phyloP scores from a whole-genome alignment of 1,140 invertebrate genomes.

The Conopomorpha cramerella region DNA sequence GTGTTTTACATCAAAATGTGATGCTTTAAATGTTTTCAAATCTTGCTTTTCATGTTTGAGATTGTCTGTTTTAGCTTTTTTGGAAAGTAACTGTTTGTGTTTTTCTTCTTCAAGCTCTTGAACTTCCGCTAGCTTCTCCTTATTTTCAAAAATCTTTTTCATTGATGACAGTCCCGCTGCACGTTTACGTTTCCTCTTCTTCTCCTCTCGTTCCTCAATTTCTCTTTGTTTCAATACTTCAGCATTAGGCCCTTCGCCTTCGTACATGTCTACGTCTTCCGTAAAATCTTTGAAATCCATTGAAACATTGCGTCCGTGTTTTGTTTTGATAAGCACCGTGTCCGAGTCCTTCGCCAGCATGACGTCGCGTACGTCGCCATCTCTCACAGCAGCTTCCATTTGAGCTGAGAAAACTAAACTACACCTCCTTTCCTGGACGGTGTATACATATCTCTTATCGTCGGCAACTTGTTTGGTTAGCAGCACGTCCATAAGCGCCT shows the following conservation, averaged over 20 bases:
- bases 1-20: constrained; percentile 40
- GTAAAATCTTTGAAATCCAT: constrained; percentile 70
- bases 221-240: constrained; percentile 66
- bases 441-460: constrained; percentile 72
- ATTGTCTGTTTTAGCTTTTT: constrained; percentile 55
- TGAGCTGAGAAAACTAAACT: constrained; percentile 76
- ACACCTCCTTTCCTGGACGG: constrained; percentile 72
- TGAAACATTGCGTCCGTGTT: constrained; percentile 72
- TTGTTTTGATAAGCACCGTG: constrained; percentile 73
- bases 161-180: constrained; percentile 62
- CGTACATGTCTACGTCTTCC: constrained; percentile 63
- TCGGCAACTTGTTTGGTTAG: constrained; percentile 65
- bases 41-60: constrained; percentile 43
- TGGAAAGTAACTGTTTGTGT: constrained; percentile 34
- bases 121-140: constrained; percentile 69
- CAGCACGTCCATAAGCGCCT: constrained; percentile 64
- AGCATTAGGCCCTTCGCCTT: constrained; percentile 68
- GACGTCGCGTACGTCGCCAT: constrained; percentile 77
- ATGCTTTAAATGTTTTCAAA: constrained; percentile 29
- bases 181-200: constrained; percentile 65
- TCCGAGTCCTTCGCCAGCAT: constrained; percentile 76
- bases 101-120: constrained; percentile 55
- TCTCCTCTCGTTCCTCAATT: constrained; percentile 61
- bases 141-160: constrained; percentile 79
- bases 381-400: constrained; percentile 75